Evolutionary conservation across 2,113 vertebrate genomes (phyloP).

Genomic region (Catharus minimus): DNA sequence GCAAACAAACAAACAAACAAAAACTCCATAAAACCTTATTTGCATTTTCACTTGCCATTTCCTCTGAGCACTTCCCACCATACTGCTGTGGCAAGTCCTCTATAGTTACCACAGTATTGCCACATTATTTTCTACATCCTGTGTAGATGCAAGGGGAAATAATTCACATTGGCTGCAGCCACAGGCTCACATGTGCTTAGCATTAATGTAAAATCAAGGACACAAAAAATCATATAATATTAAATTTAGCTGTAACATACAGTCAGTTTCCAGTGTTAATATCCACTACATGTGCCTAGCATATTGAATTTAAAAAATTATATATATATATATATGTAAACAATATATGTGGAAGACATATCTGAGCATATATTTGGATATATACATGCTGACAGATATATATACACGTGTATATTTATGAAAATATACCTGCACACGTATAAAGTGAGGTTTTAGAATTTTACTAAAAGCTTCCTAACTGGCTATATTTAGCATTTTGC

Average conservation of each 20-base stretch:
- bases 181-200: background rate
- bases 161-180: background rate
- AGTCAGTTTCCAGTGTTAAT: background rate
- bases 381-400: background rate
- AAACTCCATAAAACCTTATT: background rate
- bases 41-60: slow-evolving; percentile 6
- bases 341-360: background rate
- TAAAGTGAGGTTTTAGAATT: background rate
- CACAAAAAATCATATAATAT: background rate
- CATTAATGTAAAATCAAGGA: slow-evolving; percentile 27
- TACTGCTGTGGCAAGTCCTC: background rate
- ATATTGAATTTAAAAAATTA: background rate
- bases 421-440: background rate
- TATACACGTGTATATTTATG: background rate
- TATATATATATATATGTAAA: background rate
- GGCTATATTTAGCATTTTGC: background rate
- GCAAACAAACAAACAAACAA: background rate
- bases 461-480: background rate
- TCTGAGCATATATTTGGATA: background rate
- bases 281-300: background rate
- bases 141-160: background rate
- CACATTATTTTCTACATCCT: slow-evolving; percentile 10
- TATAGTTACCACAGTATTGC: background rate
- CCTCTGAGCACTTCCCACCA: background rate
- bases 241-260: background rate